A percentile compares a stretch with the other conserved stretches of the same genome.
Evolutionary conservation across 1,140 invertebrate species (phyloP).

Genomic region (Bombus terrestris): DNA sequence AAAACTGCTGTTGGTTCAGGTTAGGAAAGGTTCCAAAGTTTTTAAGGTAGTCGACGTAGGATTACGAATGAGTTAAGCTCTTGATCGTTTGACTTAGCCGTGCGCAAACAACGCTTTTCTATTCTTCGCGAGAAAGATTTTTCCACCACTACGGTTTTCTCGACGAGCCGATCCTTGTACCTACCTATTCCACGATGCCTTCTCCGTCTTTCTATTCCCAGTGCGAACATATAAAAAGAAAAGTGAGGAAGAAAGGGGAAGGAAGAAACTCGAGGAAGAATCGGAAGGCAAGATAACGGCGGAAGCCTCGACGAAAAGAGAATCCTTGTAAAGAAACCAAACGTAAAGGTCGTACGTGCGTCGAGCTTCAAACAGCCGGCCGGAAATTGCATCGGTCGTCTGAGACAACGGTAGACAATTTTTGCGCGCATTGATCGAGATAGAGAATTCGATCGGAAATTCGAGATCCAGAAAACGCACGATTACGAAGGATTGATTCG

Average conservation of each 20-base stretch:
- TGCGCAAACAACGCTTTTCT: slow-evolving; percentile 1
- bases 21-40: neutral
- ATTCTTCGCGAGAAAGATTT: neutral
- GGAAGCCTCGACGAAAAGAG: slow-evolving; percentile 40
- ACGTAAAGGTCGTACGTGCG: slow-evolving; percentile 67
- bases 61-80: neutral
- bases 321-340: slow-evolving; percentile 66
- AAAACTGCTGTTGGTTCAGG: neutral
- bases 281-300: slow-evolving; percentile 55
- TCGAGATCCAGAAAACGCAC: neutral
- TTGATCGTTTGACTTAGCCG: neutral
- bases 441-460: neutral
- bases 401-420: slow-evolving; percentile 59
- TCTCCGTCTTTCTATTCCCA: slow-evolving; percentile 47
- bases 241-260: neutral
- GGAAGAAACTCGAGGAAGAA: slow-evolving; percentile 1
- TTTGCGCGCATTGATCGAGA: slow-evolving; percentile 35
- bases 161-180: neutral
- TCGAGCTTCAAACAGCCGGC: slow-evolving; percentile 57
- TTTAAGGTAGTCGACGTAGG: neutral
- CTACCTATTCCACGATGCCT: neutral
- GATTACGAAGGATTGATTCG: neutral
- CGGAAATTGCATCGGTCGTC: slow-evolving; percentile 61
- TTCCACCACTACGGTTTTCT: neutral
- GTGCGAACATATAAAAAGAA: neutral